Conservation (phyloP, 1,140 invertebrate species). For the Lasaia peninsularis region DNA sequence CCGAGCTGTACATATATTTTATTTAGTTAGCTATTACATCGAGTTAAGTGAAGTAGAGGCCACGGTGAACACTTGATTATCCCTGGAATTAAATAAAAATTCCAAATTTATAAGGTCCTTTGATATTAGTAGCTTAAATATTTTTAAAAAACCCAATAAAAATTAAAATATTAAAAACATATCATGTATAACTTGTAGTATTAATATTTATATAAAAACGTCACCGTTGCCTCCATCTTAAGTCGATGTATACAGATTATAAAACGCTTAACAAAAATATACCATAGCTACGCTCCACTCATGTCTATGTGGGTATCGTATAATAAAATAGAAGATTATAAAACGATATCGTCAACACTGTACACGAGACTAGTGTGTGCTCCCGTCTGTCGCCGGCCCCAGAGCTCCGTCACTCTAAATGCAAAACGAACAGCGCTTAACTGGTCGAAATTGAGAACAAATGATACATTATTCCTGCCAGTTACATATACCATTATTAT, state of each 20-base stretch:
- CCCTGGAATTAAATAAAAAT: no score
- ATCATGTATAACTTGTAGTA: not conserved
- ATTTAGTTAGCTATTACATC: conserved; percentile 34
- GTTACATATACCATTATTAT: no score
- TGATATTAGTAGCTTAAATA: no score
- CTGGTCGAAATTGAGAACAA: not conserved
- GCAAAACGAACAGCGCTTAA: not conserved
- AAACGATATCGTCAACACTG: conserved; percentile 60
- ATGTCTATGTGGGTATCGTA: conserved; percentile 13
- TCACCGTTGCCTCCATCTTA: not conserved
- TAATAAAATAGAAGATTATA: conserved; percentile 55
- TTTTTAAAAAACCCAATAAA: no score
- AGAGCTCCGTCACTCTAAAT: no score
- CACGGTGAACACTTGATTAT: not conserved
- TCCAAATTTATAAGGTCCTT: no score
- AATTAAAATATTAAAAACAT: not conserved
- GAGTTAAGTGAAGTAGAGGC: conserved; percentile 19
- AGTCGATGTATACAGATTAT: not conserved
- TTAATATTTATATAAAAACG: not conserved
- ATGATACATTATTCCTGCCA: no score
- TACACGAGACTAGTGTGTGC: conserved; percentile 55
- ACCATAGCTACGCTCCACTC: conserved; percentile 45
- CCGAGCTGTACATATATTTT: conserved; percentile 54
- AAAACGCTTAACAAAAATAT: conserved; percentile 67
- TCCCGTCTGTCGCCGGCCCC: not conserved